Percentiles rank a stretch among this genome's conserved stretches.
Conservation (phyloP, 2,113 vertebrate genomes). For the Oreochromis niloticus region DNA sequence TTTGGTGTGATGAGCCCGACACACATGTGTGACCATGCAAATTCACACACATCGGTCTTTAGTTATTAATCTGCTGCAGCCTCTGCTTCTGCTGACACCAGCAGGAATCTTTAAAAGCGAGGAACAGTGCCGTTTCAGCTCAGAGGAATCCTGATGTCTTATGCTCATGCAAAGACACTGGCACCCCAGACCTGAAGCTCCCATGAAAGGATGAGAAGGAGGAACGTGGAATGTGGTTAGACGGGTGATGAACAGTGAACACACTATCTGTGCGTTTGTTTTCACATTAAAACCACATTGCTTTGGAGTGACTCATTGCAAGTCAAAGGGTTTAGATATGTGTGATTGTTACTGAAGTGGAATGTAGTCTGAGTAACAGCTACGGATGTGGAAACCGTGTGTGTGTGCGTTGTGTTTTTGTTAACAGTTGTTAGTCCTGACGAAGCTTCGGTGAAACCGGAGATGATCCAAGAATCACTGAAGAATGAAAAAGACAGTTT, state of each 20-base stretch:
- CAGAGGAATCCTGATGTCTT: neutral
- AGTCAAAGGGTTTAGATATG: neutral
- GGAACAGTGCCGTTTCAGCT: neutral
- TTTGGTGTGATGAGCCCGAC: neutral
- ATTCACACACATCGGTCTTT: neutral
- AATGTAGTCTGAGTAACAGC: neutral
- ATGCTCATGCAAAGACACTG: neutral
- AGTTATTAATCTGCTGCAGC: neutral
- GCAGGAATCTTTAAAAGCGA: neutral
- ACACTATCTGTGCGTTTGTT: neutral
- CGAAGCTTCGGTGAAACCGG: neutral
- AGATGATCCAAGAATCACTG: conserved; percentile 22
- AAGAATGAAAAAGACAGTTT: conserved; percentile 38
- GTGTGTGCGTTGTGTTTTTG: neutral
- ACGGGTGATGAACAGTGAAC: neutral
- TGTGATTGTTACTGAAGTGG: neutral
- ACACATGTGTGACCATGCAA: neutral
- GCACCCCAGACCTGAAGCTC: neutral
- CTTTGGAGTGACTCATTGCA: neutral
- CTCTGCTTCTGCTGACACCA: neutral
- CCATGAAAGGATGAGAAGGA: neutral
- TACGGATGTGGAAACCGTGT: neutral
- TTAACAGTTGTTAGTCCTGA: neutral
- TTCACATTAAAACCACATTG: neutral
- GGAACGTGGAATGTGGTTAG: neutral